Evolutionary conservation across 2,113 vertebrate genomes (phyloP), one percentile per base, ranked within the genome.

Genomic region (Canis aureus): DNA sequence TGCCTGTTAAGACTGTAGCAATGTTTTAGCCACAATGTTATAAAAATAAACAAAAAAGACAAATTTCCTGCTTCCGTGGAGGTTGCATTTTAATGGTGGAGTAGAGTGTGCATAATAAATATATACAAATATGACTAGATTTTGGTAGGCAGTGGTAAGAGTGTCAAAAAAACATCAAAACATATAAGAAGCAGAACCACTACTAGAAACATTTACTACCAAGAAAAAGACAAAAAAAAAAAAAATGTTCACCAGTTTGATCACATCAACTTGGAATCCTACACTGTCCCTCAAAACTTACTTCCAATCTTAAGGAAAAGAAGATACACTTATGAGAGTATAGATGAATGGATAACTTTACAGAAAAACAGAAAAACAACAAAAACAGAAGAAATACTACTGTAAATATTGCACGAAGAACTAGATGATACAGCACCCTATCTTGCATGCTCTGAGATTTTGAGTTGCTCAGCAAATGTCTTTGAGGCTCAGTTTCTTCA

Each of bases 381-480:
- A 1, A 8, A 25, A 55, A 55, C 51, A 10, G 55, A 60, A 35
- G 1, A 62, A 29, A 53, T 2, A 23, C 15, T 57, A 16, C 3
- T n/a, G 0, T 53, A 82, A 91, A 59, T 51, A 49, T 49, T 67
- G 25, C 27, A 82, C n/a, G 35, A 74, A 81, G 9, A 89, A 57
- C 3, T 2, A n/a, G 3, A 5, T 79, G 7, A 27, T 20, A 25
- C 1, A 86, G 10, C 1, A 73, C 11, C 25, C 23, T 2, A 59
- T 0, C 11, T 57, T 16, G 43, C 2, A 8, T 16, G 2, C 29
- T 87, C 78, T 71, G 32, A 79, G 38, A 95, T 60, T 92, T 60
- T 0, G 4, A 0, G 5, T 60, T 59, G 11, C 16, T 60, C 32
- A 38, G 29, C 53, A n/a, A 69, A 55, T 62, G 29, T 53, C 17